Evolutionary conservation across 2,797 vertebrate species (phyloP), one percentile per base, ranked within the genome.

Genomic region (Thamnophis elegans): DNA sequence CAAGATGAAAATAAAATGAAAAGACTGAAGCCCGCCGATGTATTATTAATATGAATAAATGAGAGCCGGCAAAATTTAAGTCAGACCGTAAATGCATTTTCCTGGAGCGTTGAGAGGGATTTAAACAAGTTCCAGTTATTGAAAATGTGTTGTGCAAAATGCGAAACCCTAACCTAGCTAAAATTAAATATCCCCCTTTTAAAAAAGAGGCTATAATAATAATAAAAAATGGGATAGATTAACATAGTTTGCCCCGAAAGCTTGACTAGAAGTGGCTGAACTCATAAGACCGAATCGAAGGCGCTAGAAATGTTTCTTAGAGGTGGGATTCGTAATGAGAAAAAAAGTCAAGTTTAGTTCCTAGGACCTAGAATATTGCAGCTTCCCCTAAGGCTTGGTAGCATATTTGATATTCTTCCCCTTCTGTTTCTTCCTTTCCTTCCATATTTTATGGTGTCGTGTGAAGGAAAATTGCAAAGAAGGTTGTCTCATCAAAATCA

Each of bases 1-100:
- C 85, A 96, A 56, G 94, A 94, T 92, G 94, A 96, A 96, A 97
- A 95, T 95, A 95, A 96, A 97, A 97, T 93, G 94, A 95, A 97
- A 97, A 94, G 94, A 90, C 92, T 32, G 14, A 94, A 94, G 91
- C 96, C 96, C 95, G 73, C 54, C 95, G 90, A 96, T 96, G 90
- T 95, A 96, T 97, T 97, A 98, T 97, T 97, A 97, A 97, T 96
- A 93, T 53, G 95, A 59, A 93, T 94, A 97, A 97, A 95, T 94
- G 95, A 94, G 94, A 96, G 92, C 88, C 90, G 92, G 94, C 0
- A 42, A 94, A 82, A 96, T 97, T 96, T 94, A 95, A 95, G 93
- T 36, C 5, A 25, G 93, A 95, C 88, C 94, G 91, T 94, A 97
- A 62, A 95, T 90, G 92, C 89, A 6, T 89, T 95, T 95, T 95